These are phyloP conservation scores for Clinocottus analis DNA, from an alignment of 2,113 vertebrate genomes.

Conservation along the genomic window DNA sequence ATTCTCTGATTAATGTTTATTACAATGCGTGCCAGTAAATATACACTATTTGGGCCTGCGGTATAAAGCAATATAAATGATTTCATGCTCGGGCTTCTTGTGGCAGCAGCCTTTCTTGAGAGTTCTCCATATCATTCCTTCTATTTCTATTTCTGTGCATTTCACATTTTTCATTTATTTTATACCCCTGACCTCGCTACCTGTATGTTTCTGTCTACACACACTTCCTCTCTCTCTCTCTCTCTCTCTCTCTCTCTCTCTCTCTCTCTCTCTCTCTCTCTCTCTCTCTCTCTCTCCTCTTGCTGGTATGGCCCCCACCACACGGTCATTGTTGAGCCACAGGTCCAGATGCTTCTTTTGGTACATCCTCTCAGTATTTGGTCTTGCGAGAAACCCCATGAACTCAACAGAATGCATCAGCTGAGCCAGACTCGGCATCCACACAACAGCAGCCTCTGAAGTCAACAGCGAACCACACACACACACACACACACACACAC, in stretches of 20 bases:
- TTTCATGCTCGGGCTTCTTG: slow-evolving; percentile 54
- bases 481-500: slow-evolving; percentile 4
- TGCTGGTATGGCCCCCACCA: slow-evolving; percentile 2
- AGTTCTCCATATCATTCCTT: slow-evolving; percentile 24
- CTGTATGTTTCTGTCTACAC: slow-evolving; percentile 20
- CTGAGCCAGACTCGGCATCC: slow-evolving; percentile 61
- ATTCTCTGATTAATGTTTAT: slow-evolving; percentile 65
- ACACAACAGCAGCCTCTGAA: slow-evolving; percentile 70
- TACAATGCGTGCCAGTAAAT: slow-evolving; percentile 58
- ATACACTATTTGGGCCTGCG: slow-evolving; percentile 42
- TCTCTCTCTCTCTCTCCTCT: no score
- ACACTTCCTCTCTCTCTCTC: not conserved
- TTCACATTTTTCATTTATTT: slow-evolving; percentile 23
- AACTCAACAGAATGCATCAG: slow-evolving; percentile 63
- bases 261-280: not conserved
- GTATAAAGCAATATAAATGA: slow-evolving; percentile 58
- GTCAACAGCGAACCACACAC: slow-evolving; percentile 53
- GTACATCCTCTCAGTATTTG: slow-evolving; percentile 52
- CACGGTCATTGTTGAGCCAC: slow-evolving; percentile 47
- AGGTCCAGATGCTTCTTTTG: slow-evolving; percentile 46
- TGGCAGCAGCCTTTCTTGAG: slow-evolving; percentile 24
- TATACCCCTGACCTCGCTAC: slow-evolving; percentile 4
- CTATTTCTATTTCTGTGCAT: slow-evolving; percentile 33
- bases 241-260: not conserved
- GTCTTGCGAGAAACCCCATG: slow-evolving; percentile 62